These are phyloP conservation scores for Stomorhina lunata DNA, from an alignment of 2,888 invertebrate species.

Conservation along the genomic window DNA sequence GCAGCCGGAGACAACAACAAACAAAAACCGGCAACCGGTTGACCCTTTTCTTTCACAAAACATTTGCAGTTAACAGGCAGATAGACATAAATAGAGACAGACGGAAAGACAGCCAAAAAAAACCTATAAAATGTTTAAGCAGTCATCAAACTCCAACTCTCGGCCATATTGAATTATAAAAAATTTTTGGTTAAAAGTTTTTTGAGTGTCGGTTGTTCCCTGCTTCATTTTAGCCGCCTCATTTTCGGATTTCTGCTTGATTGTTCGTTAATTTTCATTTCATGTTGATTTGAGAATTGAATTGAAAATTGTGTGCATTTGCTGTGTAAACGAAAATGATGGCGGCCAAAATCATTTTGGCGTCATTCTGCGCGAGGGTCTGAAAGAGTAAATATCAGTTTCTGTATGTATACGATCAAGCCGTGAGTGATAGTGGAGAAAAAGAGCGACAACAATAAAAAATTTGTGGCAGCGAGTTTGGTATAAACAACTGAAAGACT, in stretches of 20 bases:
- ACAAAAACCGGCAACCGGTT: conserved; percentile 50
- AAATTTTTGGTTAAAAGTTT: not conserved
- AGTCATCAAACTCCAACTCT: conserved; percentile 33
- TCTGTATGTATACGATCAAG: no score
- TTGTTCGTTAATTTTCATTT: not conserved
- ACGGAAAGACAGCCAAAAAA: not conserved
- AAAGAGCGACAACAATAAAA: not conserved
- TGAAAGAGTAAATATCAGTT: not conserved
- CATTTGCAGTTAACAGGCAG: conserved; percentile 25
- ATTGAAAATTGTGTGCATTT: conserved; percentile 43
- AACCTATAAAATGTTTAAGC: conserved; percentile 14
- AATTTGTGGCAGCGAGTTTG: conserved; percentile 13
- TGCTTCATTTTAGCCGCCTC: conserved; percentile 48
- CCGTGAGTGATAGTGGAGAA: no score
- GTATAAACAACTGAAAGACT: conserved; percentile 1
- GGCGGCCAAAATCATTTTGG: conserved; percentile 58
- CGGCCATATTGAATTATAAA: conserved; percentile 48
- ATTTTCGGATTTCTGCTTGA: conserved; percentile 6
- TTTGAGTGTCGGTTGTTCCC: not conserved
- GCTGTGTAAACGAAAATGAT: conserved; percentile 35
- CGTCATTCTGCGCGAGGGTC: conserved; percentile 59
- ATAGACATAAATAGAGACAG: no score
- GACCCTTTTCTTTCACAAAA: conserved; percentile 32
- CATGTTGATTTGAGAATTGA: conserved; percentile 24
- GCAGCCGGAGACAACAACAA: conserved; percentile 20